These are phyloP conservation scores for Calyptomena viridis DNA, from an alignment of 2,113 vertebrate species.

Conservation along the genomic window DNA sequence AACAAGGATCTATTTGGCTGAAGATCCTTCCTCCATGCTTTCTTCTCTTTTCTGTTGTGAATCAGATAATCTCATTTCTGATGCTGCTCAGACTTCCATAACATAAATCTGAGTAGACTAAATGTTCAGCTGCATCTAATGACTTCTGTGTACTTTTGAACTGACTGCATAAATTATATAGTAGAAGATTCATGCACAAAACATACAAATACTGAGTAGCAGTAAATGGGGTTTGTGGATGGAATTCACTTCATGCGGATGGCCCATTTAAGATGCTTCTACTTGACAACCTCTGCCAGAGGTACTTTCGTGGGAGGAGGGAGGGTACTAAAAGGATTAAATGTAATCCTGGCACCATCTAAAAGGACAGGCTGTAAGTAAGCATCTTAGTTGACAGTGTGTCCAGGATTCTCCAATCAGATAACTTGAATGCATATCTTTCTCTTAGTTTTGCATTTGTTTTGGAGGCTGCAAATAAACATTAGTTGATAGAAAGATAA, in stretches of 20 bases:
- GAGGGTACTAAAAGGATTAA: background rate
- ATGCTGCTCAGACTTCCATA: background rate
- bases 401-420: background rate
- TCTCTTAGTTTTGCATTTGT: background rate
- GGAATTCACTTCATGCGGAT: slow-evolving; percentile 12
- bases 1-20: background rate
- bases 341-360: background rate
- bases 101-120: background rate
- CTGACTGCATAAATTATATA: slow-evolving; percentile 31
- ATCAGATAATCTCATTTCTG: slow-evolving; percentile 22
- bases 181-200: slow-evolving; percentile 21
- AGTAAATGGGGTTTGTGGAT: slow-evolving; percentile 20
- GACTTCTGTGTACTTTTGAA: slow-evolving; percentile 38
- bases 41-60: background rate
- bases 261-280: background rate
- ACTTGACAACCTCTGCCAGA: slow-evolving; percentile 7
- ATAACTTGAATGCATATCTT: background rate
- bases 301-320: background rate
- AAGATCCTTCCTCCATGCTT: background rate
- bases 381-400: background rate
- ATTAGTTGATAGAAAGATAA: background rate
- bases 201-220: slow-evolving; percentile 12
- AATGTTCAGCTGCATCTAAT: slow-evolving; percentile 34
- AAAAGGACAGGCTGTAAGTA: background rate
- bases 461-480: background rate